A percentile compares a stretch with the other conserved stretches of the same genome.
phyloP scores from a whole-genome alignment of 92 coral and sea anemone genomes.

The Ricordea florida region DNA sequence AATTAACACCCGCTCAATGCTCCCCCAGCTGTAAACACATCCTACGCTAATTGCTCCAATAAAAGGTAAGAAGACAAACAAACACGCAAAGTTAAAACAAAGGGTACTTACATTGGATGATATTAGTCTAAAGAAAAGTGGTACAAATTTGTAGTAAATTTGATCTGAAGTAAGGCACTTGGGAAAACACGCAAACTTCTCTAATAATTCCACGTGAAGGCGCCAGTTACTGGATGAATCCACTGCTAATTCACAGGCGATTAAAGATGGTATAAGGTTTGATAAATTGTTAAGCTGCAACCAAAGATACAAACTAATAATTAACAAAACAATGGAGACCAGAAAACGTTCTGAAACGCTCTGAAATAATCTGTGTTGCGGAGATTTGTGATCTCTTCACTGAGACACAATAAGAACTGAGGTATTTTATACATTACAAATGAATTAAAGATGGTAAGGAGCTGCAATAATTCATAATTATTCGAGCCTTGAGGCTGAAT shows the following conservation, averaged over 20 bases:
- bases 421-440: too few relatives aligned
- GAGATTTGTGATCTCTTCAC: too few relatives aligned
- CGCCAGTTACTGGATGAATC: constrained; percentile 99
- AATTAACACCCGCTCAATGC: too few relatives aligned
- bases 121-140: constrained; percentile 84
- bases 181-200: constrained; percentile 89
- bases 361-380: too few relatives aligned
- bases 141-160: constrained; percentile 98
- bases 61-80: background rate
- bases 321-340: too few relatives aligned
- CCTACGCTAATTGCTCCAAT: too few relatives aligned
- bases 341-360: too few relatives aligned
- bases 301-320: background rate
- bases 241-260: constrained; percentile 94
- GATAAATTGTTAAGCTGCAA: constrained; percentile 97
- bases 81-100: background rate
- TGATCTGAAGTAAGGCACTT: constrained; percentile 94
- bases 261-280: constrained; percentile 91
- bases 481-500: too few relatives aligned
- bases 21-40: too few relatives aligned
- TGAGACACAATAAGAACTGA: too few relatives aligned
- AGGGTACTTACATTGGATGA: constrained; percentile 89
- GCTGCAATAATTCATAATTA: too few relatives aligned
- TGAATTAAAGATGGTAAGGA: too few relatives aligned
- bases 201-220: constrained; percentile 87